Conservation (phyloP, 30 jellyfish, hydroid and myxozoan genomes). For the Cassiopea andromeda region DNA sequence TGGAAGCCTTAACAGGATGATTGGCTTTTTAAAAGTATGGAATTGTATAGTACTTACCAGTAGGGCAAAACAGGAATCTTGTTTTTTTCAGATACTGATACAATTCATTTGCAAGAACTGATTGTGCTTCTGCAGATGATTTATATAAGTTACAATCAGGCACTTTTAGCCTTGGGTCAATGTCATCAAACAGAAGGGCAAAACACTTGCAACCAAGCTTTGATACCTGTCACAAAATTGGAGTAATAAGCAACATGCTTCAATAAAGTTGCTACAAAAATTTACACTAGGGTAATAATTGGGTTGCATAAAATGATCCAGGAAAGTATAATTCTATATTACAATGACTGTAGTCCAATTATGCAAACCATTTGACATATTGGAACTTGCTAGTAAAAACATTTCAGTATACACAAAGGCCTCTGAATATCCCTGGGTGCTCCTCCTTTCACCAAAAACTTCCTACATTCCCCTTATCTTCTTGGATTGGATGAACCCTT, state of each 20-base stretch:
- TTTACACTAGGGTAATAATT: too few relatives aligned
- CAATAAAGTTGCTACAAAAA: neutral
- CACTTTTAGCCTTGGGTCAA: conserved; percentile 69
- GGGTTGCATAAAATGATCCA: too few relatives aligned
- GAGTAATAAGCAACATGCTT: neutral
- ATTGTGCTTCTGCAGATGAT: conserved; percentile 80
- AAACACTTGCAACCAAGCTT: conserved; percentile 81
- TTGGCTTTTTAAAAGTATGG: neutral
- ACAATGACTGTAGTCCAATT: too few relatives aligned
- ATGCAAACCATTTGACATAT: too few relatives aligned
- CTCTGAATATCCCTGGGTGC: too few relatives aligned
- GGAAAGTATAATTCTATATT: too few relatives aligned
- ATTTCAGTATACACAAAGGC: too few relatives aligned
- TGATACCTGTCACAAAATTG: conserved; percentile 33
- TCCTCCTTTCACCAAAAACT: too few relatives aligned
- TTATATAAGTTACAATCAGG: conserved; percentile 67
- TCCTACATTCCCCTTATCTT: too few relatives aligned
- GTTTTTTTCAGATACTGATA: conserved; percentile 69
- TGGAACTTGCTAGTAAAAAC: too few relatives aligned
- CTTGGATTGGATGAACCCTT: too few relatives aligned
- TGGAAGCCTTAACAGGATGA: neutral
- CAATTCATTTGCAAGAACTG: conserved; percentile 67
- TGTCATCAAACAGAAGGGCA: conserved; percentile 83
- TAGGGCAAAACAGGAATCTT: conserved; percentile 86
- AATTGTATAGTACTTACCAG: conserved; percentile 63